Conservation (phyloP, 2,113 vertebrate genomes). For the Brachyistius frenatus region DNA sequence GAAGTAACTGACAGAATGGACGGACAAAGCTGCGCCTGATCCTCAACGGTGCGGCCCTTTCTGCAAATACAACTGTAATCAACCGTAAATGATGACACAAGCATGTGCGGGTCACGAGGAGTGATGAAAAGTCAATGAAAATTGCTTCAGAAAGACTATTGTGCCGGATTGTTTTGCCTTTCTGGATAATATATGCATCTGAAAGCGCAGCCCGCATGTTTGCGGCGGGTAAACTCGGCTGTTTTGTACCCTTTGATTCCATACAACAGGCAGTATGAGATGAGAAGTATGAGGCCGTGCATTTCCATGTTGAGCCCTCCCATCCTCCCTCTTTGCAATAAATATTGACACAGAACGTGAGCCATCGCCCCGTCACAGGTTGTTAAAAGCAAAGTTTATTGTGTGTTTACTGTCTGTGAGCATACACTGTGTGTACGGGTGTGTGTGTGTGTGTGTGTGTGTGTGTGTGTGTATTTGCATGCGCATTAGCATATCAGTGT, state of each 20-base stretch:
- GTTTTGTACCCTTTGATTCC: conserved; percentile 66
- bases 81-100: conserved; percentile 20
- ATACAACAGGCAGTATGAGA: conserved; percentile 36
- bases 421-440: conserved; percentile 25
- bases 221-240: conserved; percentile 42
- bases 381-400: conserved; percentile 77
- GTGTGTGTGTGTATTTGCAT: conserved; percentile 49
- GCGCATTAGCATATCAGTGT: conserved; percentile 74
- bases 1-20: background rate
- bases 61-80: conserved; percentile 29
- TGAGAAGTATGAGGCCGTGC: conserved; percentile 31
- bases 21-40: conserved; percentile 19
- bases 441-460: conserved; percentile 41
- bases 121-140: conserved; percentile 31
- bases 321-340: conserved; percentile 50
- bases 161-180: conserved; percentile 1
- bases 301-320: conserved; percentile 47
- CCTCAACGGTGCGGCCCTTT: background rate
- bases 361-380: conserved; percentile 64
- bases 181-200: conserved; percentile 10
- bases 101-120: conserved; percentile 1
- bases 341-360: conserved; percentile 74
- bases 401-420: conserved; percentile 49
- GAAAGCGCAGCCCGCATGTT: conserved; percentile 32
- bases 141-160: conserved; percentile 6